A percentile compares a stretch with the other conserved stretches of the same genome.
Evolutionary conservation across 2,888 invertebrate genomes (phyloP).

Genomic region (Drosophila testacea): DNA sequence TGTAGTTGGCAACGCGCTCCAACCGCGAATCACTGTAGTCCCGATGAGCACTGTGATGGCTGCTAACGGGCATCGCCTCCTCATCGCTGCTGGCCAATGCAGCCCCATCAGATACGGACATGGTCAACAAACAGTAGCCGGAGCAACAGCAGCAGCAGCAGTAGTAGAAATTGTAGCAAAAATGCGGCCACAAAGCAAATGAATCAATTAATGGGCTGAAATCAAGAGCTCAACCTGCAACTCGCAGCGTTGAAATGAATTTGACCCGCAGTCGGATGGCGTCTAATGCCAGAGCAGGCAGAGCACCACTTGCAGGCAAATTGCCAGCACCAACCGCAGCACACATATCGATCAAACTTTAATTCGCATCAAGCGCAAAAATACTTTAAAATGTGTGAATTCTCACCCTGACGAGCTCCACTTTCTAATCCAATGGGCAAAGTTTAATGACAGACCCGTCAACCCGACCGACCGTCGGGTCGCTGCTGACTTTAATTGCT

Average conservation of each 20-base stretch:
- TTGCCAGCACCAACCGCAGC: conserved; percentile 42
- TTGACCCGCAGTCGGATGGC: conserved; percentile 62
- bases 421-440: conserved; percentile 67
- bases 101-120: conserved; percentile 56
- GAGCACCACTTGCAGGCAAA: conserved; percentile 24
- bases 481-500: conserved; percentile 67
- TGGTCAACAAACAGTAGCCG: not conserved
- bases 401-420: conserved; percentile 22
- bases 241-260: conserved; percentile 64
- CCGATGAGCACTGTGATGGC: conserved; percentile 42
- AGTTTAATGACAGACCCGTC: conserved; percentile 42
- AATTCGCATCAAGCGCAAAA: conserved; percentile 75
- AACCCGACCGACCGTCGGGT: not conserved
- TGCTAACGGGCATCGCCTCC: conserved; percentile 43
- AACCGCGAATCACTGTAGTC: conserved; percentile 88
- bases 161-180: conserved; percentile 3
- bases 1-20: conserved; percentile 91
- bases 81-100: conserved; percentile 71
- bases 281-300: conserved; percentile 65
- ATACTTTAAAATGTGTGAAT: conserved; percentile 72
- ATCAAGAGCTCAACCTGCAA: conserved; percentile 59
- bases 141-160: not conserved
- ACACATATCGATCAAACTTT: conserved; percentile 84
- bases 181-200: conserved; percentile 51
- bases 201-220: conserved; percentile 55